phyloP scores from a whole-genome alignment of 2,113 vertebrate species.

The Colistium nudipinnis region DNA sequence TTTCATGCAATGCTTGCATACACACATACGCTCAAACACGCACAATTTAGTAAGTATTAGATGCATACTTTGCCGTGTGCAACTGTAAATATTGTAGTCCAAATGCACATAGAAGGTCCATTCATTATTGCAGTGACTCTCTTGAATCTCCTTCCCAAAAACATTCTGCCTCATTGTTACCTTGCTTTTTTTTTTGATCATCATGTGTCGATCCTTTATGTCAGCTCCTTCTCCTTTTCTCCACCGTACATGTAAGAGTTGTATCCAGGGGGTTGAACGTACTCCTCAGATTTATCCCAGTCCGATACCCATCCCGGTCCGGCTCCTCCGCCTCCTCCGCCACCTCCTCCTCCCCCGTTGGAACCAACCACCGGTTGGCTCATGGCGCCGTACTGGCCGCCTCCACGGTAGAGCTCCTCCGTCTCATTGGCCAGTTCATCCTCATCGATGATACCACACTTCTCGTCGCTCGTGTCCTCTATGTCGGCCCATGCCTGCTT shows the following conservation, averaged over 20 bases:
- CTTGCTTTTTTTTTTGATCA: conserved; percentile 14
- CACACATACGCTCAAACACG: conserved; percentile 18
- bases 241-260: conserved; percentile 87
- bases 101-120: conserved; percentile 53
- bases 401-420: conserved; percentile 90
- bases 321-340: conserved; percentile 30
- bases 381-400: conserved; percentile 93
- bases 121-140: conserved; percentile 45
- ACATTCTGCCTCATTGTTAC: conserved; percentile 44
- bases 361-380: conserved; percentile 78
- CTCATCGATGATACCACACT: conserved; percentile 96
- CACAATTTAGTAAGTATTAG: conserved; percentile 34
- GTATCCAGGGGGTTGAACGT: conserved; percentile 91
- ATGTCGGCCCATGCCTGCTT: conserved; percentile 97
- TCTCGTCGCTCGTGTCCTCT: conserved; percentile 96
- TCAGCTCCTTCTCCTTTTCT: conserved; percentile 81
- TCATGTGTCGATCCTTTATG: conserved; percentile 61
- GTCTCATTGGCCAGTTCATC: conserved; percentile 98
- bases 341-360: conserved; percentile 74
- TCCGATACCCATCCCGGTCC: conserved; percentile 89
- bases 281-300: conserved; percentile 97
- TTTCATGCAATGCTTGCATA: conserved; percentile 32
- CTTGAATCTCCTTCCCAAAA: conserved; percentile 33
- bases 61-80: conserved; percentile 49
- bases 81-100: conserved; percentile 48